A percentile compares a stretch with the other conserved stretches of the same genome.
phyloP scores from a whole-genome alignment of 2,888 invertebrate genomes.

The Lagria hirta region DNA sequence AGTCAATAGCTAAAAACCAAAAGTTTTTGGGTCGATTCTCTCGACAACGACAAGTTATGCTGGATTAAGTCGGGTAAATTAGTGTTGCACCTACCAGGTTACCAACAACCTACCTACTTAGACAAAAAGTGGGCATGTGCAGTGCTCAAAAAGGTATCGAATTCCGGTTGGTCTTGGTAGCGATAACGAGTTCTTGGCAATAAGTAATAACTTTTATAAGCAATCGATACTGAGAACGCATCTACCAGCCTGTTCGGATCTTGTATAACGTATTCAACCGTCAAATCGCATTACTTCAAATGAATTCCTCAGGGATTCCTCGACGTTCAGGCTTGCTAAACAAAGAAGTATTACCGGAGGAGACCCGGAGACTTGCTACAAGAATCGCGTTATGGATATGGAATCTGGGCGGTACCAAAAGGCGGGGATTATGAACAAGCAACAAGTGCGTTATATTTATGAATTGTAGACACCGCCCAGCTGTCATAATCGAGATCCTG shows the following conservation, averaged over 20 bases:
- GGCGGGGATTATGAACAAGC: constrained; percentile 63
- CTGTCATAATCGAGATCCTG: constrained; percentile 69
- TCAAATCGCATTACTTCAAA: constrained; percentile 37
- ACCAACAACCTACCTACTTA: background rate
- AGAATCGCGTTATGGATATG: constrained; percentile 49
- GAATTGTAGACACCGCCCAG: constrained; percentile 66
- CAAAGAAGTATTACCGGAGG: constrained; percentile 22
- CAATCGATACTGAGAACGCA: constrained; percentile 32
- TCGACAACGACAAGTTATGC: too few species aligned
- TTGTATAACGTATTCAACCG: constrained; percentile 32
- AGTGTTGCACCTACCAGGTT: background rate
- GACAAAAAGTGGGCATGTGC: constrained; percentile 15
- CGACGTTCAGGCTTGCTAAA: constrained; percentile 19
- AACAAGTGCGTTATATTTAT: constrained; percentile 72
- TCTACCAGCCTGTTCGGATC: constrained; percentile 18
- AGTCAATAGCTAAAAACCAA: too few species aligned
- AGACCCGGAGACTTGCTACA: constrained; percentile 19
- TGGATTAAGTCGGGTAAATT: background rate
- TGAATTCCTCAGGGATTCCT: constrained; percentile 35
- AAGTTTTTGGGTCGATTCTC: too few species aligned
- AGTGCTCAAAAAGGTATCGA: constrained; percentile 26
- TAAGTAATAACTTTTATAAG: constrained; percentile 39
- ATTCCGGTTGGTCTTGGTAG: constrained; percentile 33
- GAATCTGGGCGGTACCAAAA: constrained; percentile 48
- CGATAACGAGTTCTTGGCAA: constrained; percentile 34